These are phyloP conservation scores for Micronisus gabar DNA, from an alignment of 2,113 vertebrate species.

Conservation along the genomic window DNA sequence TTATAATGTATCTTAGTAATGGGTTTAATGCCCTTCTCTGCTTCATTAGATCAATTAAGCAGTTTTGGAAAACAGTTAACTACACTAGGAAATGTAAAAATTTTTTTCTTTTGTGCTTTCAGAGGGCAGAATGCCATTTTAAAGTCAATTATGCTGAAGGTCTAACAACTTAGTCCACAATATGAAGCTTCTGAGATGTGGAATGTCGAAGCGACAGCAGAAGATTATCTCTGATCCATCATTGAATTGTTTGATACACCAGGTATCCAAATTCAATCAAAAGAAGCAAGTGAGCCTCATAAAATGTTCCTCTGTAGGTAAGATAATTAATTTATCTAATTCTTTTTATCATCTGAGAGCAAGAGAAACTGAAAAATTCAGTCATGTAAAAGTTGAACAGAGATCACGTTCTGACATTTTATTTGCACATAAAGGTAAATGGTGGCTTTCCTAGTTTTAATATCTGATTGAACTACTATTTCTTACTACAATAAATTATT, in stretches of 20 bases:
- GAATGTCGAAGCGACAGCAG: neutral
- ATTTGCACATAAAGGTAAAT: slow-evolving; percentile 8
- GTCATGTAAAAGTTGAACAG: neutral
- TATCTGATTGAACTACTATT: slow-evolving; percentile 53
- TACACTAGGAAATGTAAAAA: neutral
- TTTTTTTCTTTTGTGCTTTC: neutral
- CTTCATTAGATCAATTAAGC: neutral
- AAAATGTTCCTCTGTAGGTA: slow-evolving; percentile 28
- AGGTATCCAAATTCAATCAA: neutral
- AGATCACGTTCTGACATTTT: slow-evolving; percentile 16
- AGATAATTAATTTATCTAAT: slow-evolving; percentile 52
- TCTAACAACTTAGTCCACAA: neutral
- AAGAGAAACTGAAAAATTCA: neutral
- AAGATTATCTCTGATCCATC: neutral
- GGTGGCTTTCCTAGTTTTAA: slow-evolving; percentile 37
- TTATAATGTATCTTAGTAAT: neutral
- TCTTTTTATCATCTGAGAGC: slow-evolving; percentile 29
- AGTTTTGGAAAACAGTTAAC: neutral
- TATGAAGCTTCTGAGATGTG: neutral
- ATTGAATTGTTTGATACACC: neutral
- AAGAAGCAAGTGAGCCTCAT: neutral
- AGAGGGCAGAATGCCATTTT: neutral
- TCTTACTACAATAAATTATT: slow-evolving; percentile 47
- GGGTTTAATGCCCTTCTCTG: neutral
- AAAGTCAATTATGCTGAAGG: neutral